These are phyloP conservation scores for Eufriesea mexicana DNA, from an alignment of 1,140 invertebrate genomes.

Conservation along the genomic window DNA sequence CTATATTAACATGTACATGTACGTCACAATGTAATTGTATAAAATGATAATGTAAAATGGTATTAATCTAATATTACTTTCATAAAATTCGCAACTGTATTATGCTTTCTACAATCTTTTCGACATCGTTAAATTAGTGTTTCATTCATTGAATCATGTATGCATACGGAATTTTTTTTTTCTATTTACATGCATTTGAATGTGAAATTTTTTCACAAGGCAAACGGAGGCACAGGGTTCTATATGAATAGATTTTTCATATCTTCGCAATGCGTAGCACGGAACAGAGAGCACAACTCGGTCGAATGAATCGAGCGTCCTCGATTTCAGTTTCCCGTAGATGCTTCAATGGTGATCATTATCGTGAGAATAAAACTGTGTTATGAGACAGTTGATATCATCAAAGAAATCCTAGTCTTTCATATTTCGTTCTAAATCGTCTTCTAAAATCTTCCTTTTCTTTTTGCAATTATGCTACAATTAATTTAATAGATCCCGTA, in stretches of 20 bases:
- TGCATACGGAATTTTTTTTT: background rate
- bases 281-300: background rate
- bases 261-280: background rate
- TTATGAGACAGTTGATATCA: background rate
- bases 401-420: background rate
- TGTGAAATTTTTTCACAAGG: background rate
- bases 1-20: too few relatives aligned
- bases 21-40: too few relatives aligned
- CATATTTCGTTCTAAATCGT: background rate
- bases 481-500: too few relatives aligned
- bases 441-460: background rate
- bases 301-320: conserved; percentile 39
- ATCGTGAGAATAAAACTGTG: conserved; percentile 25
- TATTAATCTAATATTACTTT: too few relatives aligned
- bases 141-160: too few relatives aligned
- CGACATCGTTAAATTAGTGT: too few relatives aligned
- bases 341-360: conserved; percentile 21
- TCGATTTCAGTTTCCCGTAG: conserved; percentile 33
- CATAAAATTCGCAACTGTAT: too few relatives aligned
- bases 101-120: too few relatives aligned
- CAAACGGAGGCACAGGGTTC: background rate
- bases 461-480: background rate
- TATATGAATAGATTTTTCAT: background rate
- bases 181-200: background rate
- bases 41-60: too few relatives aligned